Conservation (phyloP, 2,113 vertebrate genomes). For the Saccopteryx leptura region DNA sequence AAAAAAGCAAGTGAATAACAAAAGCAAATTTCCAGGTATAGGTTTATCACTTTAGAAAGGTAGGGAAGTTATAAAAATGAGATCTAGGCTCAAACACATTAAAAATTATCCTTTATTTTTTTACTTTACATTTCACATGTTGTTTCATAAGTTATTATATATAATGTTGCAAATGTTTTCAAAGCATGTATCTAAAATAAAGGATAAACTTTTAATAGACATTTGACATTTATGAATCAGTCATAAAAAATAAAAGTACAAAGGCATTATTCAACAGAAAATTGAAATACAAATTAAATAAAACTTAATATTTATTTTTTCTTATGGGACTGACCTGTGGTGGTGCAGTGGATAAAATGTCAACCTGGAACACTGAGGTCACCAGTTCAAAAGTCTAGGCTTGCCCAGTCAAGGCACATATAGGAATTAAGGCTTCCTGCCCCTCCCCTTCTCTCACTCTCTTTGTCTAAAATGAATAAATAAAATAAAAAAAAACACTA, state of each 20-base stretch:
- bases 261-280: background rate
- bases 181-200: background rate
- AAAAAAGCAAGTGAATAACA: background rate
- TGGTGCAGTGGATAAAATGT: no score
- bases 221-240: background rate
- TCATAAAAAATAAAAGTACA: background rate
- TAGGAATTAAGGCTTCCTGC: no score
- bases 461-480: no score
- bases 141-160: background rate
- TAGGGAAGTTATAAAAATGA: background rate
- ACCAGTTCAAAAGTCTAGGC: no score
- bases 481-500: no score
- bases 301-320: constrained; percentile 14
- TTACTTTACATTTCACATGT: background rate
- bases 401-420: no score
- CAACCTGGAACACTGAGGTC: no score
- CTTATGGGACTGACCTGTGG: no score
- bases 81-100: background rate
- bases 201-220: background rate
- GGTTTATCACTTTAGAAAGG: background rate
- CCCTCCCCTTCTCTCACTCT: no score
- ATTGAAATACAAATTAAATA: background rate
- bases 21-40: background rate
- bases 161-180: background rate
- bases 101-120: background rate